Percentiles rank a stretch among this genome's conserved stretches.
These are phyloP conservation scores for Pipistrellus pipistrellus DNA, from an alignment of 2,797 vertebrate species.

Conservation along the genomic window DNA sequence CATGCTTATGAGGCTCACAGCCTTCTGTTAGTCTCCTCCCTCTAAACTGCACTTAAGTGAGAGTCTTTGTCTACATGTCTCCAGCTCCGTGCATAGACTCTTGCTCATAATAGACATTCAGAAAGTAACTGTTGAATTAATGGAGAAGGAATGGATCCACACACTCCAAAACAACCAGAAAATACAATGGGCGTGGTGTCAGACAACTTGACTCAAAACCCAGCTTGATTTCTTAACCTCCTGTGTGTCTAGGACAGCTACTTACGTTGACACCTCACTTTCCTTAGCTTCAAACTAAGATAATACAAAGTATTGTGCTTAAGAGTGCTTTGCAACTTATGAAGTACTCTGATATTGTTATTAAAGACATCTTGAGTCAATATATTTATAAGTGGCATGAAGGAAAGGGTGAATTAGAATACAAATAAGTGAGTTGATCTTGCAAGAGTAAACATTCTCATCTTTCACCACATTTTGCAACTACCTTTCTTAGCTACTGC, in stretches of 20 bases:
- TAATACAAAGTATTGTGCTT: not conserved
- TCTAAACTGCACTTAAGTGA: not conserved
- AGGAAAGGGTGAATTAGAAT: not conserved
- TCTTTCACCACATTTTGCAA: not conserved
- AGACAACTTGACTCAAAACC: not conserved
- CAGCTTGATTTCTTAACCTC: not conserved
- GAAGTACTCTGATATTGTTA: not conserved
- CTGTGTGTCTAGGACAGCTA: not conserved
- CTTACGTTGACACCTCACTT: not conserved
- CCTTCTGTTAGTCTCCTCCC: not conserved
- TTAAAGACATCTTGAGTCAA: not conserved
- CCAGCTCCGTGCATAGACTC: not conserved
- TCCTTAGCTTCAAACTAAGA: not conserved
- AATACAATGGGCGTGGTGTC: not conserved
- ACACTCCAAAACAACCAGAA: not conserved
- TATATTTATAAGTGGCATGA: not conserved
- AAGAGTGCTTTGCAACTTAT: not conserved
- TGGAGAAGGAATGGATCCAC: not conserved
- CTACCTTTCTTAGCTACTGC: not conserved
- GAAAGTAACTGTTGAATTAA: not conserved
- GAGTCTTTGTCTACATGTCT: too few species aligned
- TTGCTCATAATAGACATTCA: not conserved
- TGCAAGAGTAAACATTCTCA: not conserved
- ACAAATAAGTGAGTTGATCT: not conserved
- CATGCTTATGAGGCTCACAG: too few species aligned